Evolutionary conservation across 2,797 vertebrate species (phyloP).

Genomic region (Zalophus californianus): DNA sequence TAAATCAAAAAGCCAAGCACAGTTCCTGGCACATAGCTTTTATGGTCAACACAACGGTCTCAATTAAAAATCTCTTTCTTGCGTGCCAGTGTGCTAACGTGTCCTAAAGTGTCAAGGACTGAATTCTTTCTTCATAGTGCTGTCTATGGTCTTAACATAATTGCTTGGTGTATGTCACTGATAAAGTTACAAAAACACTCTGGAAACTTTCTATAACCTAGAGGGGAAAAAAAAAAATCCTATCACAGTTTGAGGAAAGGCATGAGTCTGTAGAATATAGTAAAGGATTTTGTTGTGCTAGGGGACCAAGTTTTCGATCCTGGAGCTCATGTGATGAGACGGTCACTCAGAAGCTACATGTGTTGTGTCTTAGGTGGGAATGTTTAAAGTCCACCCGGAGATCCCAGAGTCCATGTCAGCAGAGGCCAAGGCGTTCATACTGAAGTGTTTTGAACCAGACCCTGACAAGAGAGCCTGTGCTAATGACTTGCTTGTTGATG

Average conservation of each 20-base stretch:
- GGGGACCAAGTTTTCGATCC: not conserved
- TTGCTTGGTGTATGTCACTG: not conserved
- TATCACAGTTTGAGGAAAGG: not conserved
- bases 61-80: not conserved
- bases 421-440: constrained; percentile 97
- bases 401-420: constrained; percentile 98
- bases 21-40: not conserved
- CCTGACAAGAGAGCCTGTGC: constrained; percentile 96
- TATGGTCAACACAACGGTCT: not conserved
- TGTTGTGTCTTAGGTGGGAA: constrained; percentile 93
- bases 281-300: not conserved
- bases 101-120: not conserved
- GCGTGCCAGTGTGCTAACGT: not conserved
- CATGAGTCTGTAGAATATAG: not conserved
- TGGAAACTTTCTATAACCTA: not conserved
- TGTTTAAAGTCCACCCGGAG: constrained; percentile 99
- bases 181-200: not conserved
- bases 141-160: not conserved
- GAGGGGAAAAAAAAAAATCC: not conserved
- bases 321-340: not conserved
- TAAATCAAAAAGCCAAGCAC: not conserved
- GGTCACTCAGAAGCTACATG: not conserved
- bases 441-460: constrained; percentile 98
- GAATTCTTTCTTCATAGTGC: not conserved
- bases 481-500: constrained; percentile 95